Base-by-base conservation (phyloP, 1,140 invertebrate species). In the Habropoda laboriosa region DNA sequence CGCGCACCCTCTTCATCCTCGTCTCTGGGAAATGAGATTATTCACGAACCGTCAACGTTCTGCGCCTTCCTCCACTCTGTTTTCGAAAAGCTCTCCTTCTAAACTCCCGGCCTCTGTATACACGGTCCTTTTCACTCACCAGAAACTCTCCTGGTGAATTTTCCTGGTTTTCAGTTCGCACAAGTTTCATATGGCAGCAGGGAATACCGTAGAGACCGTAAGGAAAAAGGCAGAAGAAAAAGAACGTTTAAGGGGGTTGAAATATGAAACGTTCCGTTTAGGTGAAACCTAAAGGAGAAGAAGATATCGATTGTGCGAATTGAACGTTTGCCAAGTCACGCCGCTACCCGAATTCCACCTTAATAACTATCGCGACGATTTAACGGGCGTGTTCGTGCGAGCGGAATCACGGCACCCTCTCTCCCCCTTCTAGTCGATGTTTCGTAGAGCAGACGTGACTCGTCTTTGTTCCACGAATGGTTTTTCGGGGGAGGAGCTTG, bases 311-410 rank as follows among this genome's bases (percentile, higher is more conserved):
- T 75, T 68, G 53, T 21, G 16, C 51, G 61, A 24, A 57, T 45
- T 58, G 21, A 6, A 6, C 8, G 49, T 13, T 47, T 64, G 72
- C 72, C 60, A 75, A 75, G 72, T 75, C 72, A 75, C 60, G 72
- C 61, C n/a, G 60, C 12, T 45, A 66, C 57, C 30, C 73, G 47
- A 42, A 42, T 32, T 55, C 27, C 10, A 18, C 12, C 10, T 40
- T 67, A 68, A 76, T 68, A 76, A 58, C 63, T 51, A 6, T 24
- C 38, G 32, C 61, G 49, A 18, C n/a, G 49, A 38, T 76, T 67
- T 24, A 35, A 12, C 8, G 49, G n/a, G 13, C 18, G 49, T 45
- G 5, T 6, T 21, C 51, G 35, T 21, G 24, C n/a, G 71, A 55
- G 49, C 21, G 18, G 35, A 40, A 49, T 61, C 35, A 18, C 35